A percentile compares a stretch with the other conserved stretches of the same genome.
These are phyloP conservation scores for Lordiphosa mommai DNA, from an alignment of 1,140 invertebrate genomes.

Conservation along the genomic window DNA sequence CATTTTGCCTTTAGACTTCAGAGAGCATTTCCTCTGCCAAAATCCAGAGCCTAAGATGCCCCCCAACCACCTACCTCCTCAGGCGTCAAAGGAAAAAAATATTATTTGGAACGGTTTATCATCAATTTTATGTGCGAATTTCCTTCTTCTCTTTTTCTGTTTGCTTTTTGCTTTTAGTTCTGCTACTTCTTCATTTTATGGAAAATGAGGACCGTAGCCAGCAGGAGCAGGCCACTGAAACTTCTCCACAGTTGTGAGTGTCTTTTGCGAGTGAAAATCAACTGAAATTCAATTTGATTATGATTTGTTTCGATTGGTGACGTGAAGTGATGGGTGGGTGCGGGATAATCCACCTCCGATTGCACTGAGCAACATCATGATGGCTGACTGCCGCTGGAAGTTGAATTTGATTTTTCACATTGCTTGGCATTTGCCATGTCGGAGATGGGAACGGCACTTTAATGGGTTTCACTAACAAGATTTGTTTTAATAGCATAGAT, in stretches of 20 bases:
- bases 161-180: conserved; percentile 42
- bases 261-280: conserved; percentile 72
- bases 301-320: conserved; percentile 69
- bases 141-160: conserved; percentile 42
- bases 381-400: conserved; percentile 31
- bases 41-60: conserved; percentile 45
- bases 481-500: conserved; percentile 17
- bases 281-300: conserved; percentile 76
- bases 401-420: conserved; percentile 57
- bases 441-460: conserved; percentile 16
- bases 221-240: conserved; percentile 36
- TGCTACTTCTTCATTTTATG: conserved; percentile 12
- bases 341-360: conserved; percentile 17
- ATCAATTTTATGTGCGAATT: conserved; percentile 75
- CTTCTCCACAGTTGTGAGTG: conserved; percentile 39
- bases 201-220: conserved; percentile 43
- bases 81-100: conserved; percentile 53
- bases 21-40: conserved; percentile 57
- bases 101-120: conserved; percentile 78
- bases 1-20: conserved; percentile 69
- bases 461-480: conserved; percentile 45
- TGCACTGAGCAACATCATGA: conserved; percentile 43
- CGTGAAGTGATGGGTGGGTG: conserved; percentile 9
- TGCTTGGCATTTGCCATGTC: conserved; percentile 34
- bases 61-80: conserved; percentile 1